phyloP scores from a whole-genome alignment of 1,140 invertebrate genomes.

The Trichonephila clavata region DNA sequence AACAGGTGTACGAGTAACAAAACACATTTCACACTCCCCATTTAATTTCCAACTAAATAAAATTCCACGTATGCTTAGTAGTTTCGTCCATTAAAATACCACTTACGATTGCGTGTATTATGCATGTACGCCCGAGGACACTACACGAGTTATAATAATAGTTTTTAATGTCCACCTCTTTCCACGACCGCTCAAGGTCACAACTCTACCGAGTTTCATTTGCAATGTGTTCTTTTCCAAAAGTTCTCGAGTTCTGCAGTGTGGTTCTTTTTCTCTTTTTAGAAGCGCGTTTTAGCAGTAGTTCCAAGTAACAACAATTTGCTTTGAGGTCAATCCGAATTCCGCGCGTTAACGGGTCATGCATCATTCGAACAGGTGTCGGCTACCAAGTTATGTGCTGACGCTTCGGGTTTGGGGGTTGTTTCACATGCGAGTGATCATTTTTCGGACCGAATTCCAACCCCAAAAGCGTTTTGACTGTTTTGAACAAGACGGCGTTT shows the following conservation, averaged over 20 bases:
- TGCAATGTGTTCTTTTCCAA: background rate
- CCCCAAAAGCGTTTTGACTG: background rate
- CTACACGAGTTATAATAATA: background rate
- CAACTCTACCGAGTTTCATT: background rate
- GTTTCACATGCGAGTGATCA: background rate
- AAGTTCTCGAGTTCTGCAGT: background rate
- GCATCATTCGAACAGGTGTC: constrained; percentile 16
- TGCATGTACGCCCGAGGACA: constrained; percentile 8
- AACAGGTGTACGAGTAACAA: no score
- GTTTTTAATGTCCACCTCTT: background rate
- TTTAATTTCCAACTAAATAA: no score
- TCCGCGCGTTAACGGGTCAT: constrained; percentile 15
- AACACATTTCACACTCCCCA: no score
- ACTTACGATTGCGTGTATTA: background rate
- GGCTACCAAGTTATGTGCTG: background rate
- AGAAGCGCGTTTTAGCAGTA: background rate
- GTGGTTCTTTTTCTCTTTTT: background rate
- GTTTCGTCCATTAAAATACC: no score
- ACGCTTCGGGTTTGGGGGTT: background rate
- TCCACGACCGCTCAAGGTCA: background rate
- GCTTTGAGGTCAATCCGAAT: background rate
- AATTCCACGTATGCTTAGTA: no score
- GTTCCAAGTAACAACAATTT: background rate
- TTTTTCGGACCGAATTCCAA: background rate
- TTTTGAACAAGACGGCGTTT: background rate